Evolutionary conservation across 1,140 invertebrate species (phyloP), one percentile per base, ranked within the genome.

Genomic region (Chymomyza costata): DNA sequence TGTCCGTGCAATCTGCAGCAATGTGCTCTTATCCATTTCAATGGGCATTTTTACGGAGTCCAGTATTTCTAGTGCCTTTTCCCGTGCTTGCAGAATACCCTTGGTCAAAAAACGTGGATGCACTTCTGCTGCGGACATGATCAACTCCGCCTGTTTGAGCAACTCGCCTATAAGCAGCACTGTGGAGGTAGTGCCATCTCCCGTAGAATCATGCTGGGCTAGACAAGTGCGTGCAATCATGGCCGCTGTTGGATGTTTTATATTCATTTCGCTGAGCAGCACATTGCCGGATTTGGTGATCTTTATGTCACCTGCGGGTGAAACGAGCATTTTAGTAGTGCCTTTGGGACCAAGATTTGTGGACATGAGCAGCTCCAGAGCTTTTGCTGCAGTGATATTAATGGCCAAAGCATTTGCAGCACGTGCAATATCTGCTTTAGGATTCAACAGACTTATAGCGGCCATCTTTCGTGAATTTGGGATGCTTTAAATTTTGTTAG

Each of bases 301-400:
- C 89, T 99, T 99, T 40, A 99, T 98, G 67, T 99, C 98, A 30
- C 98, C 97, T 31, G 97, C 91, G 37, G 97, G 97, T 65, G 97
- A 99, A 1, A 99, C 96, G 66, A 99, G 98, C 98, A 99, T 99
- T 92, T 99, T 99, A 91, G 98, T 94, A 14, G 97, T 99, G 82
- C 98, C 98, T 87, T 97, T 97, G 0, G 98, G 98, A 3, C 98
- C 98, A 45, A 99, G 89, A 89, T 99, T 99, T 48, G 94, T 94
- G 88, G 92, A 95, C 91, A 99, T 94, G 7, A 99, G 96, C 90
- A 99, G 97, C 87, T 99, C 96, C 52, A 99, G 93, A 35, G 97
- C 97, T 88, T 94, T 96, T 5, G 97, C 97, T 1, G 96, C 98
- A 5, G 94, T 94, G 65, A 97, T 97, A 86, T 99, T 99, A 11